Base-by-base conservation (phyloP, 2,113 vertebrate genomes). In the Bombycilla garrulus region DNA sequence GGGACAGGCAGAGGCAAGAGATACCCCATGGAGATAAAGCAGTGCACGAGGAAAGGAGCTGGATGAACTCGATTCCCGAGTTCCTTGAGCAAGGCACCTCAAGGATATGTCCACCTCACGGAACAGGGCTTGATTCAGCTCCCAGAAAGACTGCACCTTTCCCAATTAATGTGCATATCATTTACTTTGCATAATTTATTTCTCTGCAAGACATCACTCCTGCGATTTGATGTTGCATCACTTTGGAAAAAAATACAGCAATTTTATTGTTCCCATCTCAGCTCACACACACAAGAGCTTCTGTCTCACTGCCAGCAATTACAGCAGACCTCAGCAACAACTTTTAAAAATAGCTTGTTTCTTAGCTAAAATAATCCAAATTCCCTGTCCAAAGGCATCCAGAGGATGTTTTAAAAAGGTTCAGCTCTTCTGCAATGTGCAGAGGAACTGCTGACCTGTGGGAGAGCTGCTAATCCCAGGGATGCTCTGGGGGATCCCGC, bases 131-230 rank as follows among this genome's bases (percentile, higher is more conserved):
- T 88, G 89, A 93, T 95, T 96, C 3, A 2, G 50, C 85, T 95
- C 93, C 77, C 89, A 83, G 92, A 88, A 96, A 87, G 88, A 82
- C 44, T 81, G 48, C 7, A 73, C 56, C 23, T 50, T 91, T 91
- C 88, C 97, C 81, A 96, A 95, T 97, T 97, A 97, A 95, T 93
- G 97, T 97, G 69, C 80, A 61, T 97, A 97, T 97, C 92, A 96
- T 97, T 97, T 98, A 96, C 92, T 78, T 87, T 67, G 92, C 96
- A 96, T 96, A 96, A 97, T 97, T 96, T 82, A 61, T 66, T 66
- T 81, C 83, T 76, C 53, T 91, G 31, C 2, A 73, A 97, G 95
- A 97, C 88, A 97, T 91, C 88, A 86, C 53, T 47, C n/a, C 40
- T 86, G 85, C 92, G 96, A 96, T 92, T 97, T 88, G 93, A 92